Base-by-base conservation (phyloP, 2,797 vertebrate genomes). In the Eulemur rubriventer region DNA sequence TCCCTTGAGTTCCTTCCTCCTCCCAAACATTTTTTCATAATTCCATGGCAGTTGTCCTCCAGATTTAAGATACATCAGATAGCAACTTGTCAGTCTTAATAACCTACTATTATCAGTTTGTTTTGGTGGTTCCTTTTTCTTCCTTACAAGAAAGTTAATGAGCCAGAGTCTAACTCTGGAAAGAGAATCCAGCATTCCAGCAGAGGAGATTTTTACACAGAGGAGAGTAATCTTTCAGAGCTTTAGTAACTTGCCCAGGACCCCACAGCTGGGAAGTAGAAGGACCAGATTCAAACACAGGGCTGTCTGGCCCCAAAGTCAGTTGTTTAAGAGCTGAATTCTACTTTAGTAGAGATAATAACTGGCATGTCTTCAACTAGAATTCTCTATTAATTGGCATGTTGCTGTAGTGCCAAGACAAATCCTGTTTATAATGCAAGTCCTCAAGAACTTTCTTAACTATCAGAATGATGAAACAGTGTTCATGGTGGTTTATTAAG, bases 391-490 rank as follows among this genome's bases (percentile, higher is more conserved):
- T 88, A 90, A 73, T 84, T 90, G 81, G 61, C 46, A 8, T 24
- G 26, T 70, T 91, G 55, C 72, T 72, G 3, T 61, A 35, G 18
- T 43, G 80, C 93, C 73, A 76, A 87, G 69, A 96, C 46, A 95
- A 89, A 92, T 65, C 80, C 59, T 93, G 61, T 94, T 93, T 89
- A 89, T 69, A 61, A 86, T 41, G 55, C 75, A 94, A 55, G 46
- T 78, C 75, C 89, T 87, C 59, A 16, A 65, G 84, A 59, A 59
- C 50, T 48, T 80, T 81, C 72, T 91, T 91, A 90, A 72, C 78
- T 65, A 55, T 92, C 95, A 46, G 67, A 52, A 91, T 86, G 92
- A 93, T 95, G 84, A 85, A 80, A 43, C 83, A 85, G n/a, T 59
- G 17, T 65, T 96, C 46, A 18, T 78, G 73, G 43, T 59, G 86